A percentile compares a stretch with the other conserved stretches of the same genome.
Conservation (phyloP, 2,797 vertebrate genomes). For the Argya squamiceps region DNA sequence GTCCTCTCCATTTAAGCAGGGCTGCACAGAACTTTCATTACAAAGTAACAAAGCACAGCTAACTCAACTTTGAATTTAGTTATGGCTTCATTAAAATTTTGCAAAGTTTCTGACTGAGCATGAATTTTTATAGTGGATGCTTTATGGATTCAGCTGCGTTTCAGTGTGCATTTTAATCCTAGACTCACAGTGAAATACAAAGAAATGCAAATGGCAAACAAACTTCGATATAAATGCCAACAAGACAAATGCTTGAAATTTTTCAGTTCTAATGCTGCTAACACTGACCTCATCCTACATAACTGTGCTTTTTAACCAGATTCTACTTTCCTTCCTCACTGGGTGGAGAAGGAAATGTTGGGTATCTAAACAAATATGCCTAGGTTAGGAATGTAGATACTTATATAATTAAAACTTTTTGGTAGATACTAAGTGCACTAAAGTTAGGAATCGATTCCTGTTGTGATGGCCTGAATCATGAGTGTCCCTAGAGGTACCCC, state of each 20-base stretch:
- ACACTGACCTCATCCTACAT: slow-evolving; percentile 2
- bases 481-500: accelerated
- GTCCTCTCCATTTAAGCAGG: background rate
- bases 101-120: slow-evolving; percentile 48
- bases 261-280: slow-evolving; percentile 8
- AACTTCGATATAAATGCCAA: slow-evolving; percentile 52
- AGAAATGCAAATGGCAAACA: slow-evolving; percentile 62
- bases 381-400: background rate
- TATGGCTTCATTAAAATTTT: slow-evolving; percentile 65
- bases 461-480: accelerated
- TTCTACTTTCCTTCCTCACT: background rate
- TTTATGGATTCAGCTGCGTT: slow-evolving; percentile 56
- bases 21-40: slow-evolving; percentile 24
- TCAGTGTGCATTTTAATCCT: slow-evolving; percentile 43
- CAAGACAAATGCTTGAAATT: slow-evolving; percentile 45
- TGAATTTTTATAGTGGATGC: slow-evolving; percentile 59
- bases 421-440: background rate
- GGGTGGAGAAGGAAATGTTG: background rate
- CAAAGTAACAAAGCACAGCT: slow-evolving; percentile 22
- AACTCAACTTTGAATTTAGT: slow-evolving; percentile 56
- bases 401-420: background rate
- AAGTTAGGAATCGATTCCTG: background rate
- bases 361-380: background rate
- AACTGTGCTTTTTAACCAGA: slow-evolving; percentile 4
- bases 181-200: slow-evolving; percentile 54